Percentiles rank a stretch among this genome's conserved stretches.
Evolutionary conservation across 2,888 invertebrate species (phyloP).

Genomic region (Escarpia spicata): DNA sequence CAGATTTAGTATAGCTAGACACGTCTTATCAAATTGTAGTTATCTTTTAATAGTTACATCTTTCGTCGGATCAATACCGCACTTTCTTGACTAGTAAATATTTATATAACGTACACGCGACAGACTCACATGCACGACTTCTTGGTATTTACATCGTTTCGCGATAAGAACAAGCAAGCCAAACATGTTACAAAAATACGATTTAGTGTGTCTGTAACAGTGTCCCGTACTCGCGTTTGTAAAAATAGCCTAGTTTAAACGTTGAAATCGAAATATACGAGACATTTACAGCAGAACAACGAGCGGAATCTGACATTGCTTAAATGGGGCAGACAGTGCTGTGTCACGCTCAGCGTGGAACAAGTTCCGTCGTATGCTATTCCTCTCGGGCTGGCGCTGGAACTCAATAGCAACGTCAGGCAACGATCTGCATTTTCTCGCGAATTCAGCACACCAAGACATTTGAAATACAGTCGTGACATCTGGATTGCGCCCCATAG

Average conservation of each 20-base stretch:
- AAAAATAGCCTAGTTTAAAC: constrained; percentile 1
- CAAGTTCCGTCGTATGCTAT: not conserved
- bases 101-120: not conserved
- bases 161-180: not conserved
- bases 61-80: constrained; percentile 12
- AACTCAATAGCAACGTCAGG: not conserved
- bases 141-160: not conserved
- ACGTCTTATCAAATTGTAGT: not conserved
- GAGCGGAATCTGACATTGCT: not conserved
- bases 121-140: not conserved
- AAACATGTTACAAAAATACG: constrained; percentile 11
- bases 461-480: not conserved
- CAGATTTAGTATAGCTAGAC: not conserved
- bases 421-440: not conserved
- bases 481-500: not conserved
- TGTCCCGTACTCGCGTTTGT: constrained; percentile 1
- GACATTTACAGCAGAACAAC: not conserved
- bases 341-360: not conserved
- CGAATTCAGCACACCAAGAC: not conserved
- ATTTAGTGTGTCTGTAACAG: not conserved
- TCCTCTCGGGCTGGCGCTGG: not conserved
- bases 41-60: constrained; percentile 10
- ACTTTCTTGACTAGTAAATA: constrained; percentile 7
- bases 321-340: not conserved
- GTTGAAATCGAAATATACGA: constrained; percentile 1